Percentiles rank a stretch among this genome's conserved stretches.
Evolutionary conservation across 2,888 invertebrate species (phyloP).

Genomic region (Callinectes sapidus): DNA sequence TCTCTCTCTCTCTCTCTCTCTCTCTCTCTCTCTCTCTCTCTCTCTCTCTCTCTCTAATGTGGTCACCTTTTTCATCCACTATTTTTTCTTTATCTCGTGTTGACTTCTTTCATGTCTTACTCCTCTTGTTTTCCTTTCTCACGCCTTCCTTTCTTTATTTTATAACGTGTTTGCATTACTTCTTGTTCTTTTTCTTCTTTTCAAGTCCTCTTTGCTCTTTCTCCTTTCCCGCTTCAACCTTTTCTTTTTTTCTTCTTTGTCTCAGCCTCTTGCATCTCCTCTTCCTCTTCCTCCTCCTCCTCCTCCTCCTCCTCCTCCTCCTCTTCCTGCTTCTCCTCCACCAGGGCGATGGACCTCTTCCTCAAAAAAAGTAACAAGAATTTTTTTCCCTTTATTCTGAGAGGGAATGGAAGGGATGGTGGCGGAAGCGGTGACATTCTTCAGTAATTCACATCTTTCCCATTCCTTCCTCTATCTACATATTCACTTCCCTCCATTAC

Average conservation of each 20-base stretch:
- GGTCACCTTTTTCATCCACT: background rate
- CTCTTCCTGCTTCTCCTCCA: background rate
- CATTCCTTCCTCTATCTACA: background rate
- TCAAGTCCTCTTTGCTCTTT: background rate
- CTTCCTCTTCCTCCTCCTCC: background rate
- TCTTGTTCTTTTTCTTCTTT: background rate
- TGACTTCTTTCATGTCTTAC: background rate
- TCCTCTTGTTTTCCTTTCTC: background rate
- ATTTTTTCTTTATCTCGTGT: background rate
- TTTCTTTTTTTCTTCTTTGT: background rate
- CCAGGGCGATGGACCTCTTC: no score
- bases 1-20: slow-evolving; percentile 37
- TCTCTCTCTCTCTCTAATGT: background rate
- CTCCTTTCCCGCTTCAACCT: background rate
- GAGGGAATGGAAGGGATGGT: no score
- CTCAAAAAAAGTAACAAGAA: no score
- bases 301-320: background rate
- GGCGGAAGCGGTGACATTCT: no score
- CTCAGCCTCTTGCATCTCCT: background rate
- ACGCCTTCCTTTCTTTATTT: slow-evolving; percentile 10
- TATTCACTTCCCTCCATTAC: background rate
- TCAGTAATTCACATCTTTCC: background rate
- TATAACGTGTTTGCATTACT: background rate
- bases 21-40: background rate
- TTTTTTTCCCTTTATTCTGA: background rate